Evolutionary conservation across 2,113 vertebrate genomes (phyloP), one percentile per base, ranked within the genome.

Genomic region (Isichthys henryi): DNA sequence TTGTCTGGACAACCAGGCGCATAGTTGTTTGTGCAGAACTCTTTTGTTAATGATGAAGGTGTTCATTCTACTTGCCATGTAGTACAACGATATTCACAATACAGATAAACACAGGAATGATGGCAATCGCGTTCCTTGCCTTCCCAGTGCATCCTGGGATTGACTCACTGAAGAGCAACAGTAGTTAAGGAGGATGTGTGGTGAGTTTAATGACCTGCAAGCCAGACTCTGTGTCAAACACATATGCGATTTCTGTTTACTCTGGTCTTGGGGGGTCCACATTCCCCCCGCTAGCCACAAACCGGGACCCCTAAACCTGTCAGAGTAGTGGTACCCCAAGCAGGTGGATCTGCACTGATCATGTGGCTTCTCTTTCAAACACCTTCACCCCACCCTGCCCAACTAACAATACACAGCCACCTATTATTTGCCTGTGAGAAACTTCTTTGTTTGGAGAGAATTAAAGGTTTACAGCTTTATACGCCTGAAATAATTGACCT

Each of bases 401-500:
- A 31, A 19, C 15, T 39, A 80, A 80, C 74, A 80, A 80, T 43
- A 43, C 74, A 80, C 74, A 80, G 74, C 74, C 35, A 19, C 74
- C 39, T 80, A 80, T 80, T 39, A 80, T 35, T 80, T 39, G 35
- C 74, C 35, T 80, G 31, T 80, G 74, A 80, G 74, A 80, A 80
- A 80, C 13, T 17, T 39, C 31, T 80, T 80, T 80, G 74, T 80
- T 19, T 80, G 74, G 74, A 43, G 74, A 6, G 74, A 80, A 80
- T 80, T 80, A 80, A 80, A 80, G 74, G 35, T 35, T 80, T 80
- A 80, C 74, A 80, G 74, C 74, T 80, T 39, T 80, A 80, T 80
- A 80, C 35, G 74, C 74, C 74, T 80, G 74, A 80, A 43, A 80
- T 39, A 80, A 80, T 80, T 39, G 74, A 43, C 35, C 43, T 80